Evolutionary conservation across 2,888 invertebrate species (phyloP).

Genomic region (Tethea ocularis): DNA sequence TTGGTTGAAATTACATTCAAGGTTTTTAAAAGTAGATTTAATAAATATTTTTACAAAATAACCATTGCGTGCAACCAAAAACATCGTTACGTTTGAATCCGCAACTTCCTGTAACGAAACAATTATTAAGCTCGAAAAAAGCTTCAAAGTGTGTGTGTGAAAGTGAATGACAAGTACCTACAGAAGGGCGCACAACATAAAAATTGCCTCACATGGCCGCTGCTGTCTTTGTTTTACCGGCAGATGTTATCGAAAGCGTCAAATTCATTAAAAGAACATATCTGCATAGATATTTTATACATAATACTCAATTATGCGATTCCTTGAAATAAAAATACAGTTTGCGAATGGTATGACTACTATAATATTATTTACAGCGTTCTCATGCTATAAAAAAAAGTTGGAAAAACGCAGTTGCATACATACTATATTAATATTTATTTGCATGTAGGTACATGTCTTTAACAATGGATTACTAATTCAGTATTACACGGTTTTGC

Average conservation of each 20-base stretch:
- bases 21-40: not conserved
- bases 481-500: slow-evolving; percentile 25
- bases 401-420: slow-evolving; percentile 55
- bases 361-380: slow-evolving; percentile 27
- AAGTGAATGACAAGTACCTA: slow-evolving; percentile 45
- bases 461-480: slow-evolving; percentile 69
- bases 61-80: slow-evolving; percentile 56
- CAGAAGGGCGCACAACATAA: slow-evolving; percentile 27
- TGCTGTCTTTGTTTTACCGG: slow-evolving; percentile 56
- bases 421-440: slow-evolving; percentile 57
- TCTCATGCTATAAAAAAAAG: slow-evolving; percentile 48
- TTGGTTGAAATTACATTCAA: not conserved
- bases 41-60: slow-evolving; percentile 1
- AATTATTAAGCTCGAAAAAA: slow-evolving; percentile 62
- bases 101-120: slow-evolving; percentile 71
- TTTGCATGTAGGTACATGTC: slow-evolving; percentile 65
- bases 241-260: slow-evolving; percentile 57
- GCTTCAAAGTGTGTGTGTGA: slow-evolving; percentile 59
- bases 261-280: slow-evolving; percentile 37
- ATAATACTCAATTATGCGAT: slow-evolving; percentile 36
- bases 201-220: slow-evolving; percentile 50
- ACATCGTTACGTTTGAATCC: slow-evolving; percentile 63
- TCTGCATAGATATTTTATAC: slow-evolving; percentile 38
- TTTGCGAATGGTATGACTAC: slow-evolving; percentile 23
- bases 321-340: slow-evolving; percentile 31